Percentiles rank a stretch among this genome's conserved stretches.
Evolutionary conservation across 2,113 vertebrate genomes (phyloP).

Genomic region (Toxostoma redivivum): DNA sequence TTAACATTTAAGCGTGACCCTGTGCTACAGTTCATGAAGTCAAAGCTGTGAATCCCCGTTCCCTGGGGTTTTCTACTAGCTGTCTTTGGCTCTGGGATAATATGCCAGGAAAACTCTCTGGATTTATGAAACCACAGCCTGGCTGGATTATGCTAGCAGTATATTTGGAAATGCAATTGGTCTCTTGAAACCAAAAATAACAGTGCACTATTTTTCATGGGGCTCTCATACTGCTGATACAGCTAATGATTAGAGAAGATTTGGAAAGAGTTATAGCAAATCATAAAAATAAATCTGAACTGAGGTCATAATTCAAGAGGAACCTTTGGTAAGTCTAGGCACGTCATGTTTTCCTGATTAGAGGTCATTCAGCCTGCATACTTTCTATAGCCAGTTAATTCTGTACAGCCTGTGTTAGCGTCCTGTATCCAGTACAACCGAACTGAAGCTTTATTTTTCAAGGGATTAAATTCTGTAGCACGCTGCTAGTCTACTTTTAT

Average conservation of each 20-base stretch:
- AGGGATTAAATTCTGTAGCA: background rate
- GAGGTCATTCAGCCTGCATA: background rate
- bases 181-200: slow-evolving; percentile 63
- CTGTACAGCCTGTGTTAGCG: background rate
- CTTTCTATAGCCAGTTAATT: background rate
- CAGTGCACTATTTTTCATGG: background rate
- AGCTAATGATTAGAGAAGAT: slow-evolving; percentile 48
- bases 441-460: background rate
- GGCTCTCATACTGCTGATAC: slow-evolving; percentile 33
- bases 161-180: slow-evolving; percentile 50
- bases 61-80: background rate
- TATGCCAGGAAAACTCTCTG: slow-evolving; percentile 17
- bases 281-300: slow-evolving; percentile 38
- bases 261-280: slow-evolving; percentile 37
- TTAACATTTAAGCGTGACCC: background rate
- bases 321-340: background rate
- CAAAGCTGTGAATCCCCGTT: slow-evolving; percentile 20
- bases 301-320: slow-evolving; percentile 28
- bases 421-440: background rate
- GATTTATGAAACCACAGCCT: slow-evolving; percentile 55
- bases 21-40: background rate
- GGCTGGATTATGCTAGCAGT: slow-evolving; percentile 36
- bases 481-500: background rate
- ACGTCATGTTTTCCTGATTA: background rate
- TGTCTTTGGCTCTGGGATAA: slow-evolving; percentile 32